Conservation (phyloP, 2,888 invertebrate species). For the Tenthredo mesomela region DNA sequence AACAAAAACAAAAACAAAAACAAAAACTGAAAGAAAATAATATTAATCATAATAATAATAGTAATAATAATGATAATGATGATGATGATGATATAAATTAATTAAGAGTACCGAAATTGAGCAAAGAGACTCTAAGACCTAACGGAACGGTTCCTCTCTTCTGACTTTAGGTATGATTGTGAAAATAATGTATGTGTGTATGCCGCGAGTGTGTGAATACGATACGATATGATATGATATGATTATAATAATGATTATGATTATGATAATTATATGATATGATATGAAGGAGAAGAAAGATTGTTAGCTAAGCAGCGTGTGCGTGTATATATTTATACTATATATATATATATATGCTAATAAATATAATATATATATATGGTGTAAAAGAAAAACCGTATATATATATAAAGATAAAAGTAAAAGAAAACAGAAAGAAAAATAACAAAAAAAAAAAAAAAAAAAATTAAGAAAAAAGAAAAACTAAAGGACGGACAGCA, state of each 20-base stretch:
- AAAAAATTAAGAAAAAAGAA: slow-evolving; percentile 13
- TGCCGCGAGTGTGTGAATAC: slow-evolving; percentile 63
- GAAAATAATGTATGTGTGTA: slow-evolving; percentile 63
- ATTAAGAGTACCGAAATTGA: slow-evolving; percentile 67
- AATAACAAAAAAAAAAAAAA: slow-evolving; percentile 53
- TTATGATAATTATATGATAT: neutral
- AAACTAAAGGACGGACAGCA: slow-evolving; percentile 65
- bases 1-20: slow-evolving; percentile 6
- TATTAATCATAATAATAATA: neutral
- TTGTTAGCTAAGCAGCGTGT: slow-evolving; percentile 74
- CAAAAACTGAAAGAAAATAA: neutral
- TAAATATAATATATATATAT: slow-evolving; percentile 66
- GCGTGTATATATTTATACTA: slow-evolving; percentile 76
- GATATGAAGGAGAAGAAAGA: slow-evolving; percentile 62
- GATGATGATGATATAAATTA: slow-evolving; percentile 15
- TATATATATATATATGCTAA: slow-evolving; percentile 73
- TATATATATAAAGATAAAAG: slow-evolving; percentile 4
- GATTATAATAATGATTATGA: too few species aligned
- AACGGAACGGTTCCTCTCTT: slow-evolving; percentile 67
- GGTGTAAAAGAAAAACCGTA: slow-evolving; percentile 13
- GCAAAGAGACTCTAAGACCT: slow-evolving; percentile 64
- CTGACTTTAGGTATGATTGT: slow-evolving; percentile 68
- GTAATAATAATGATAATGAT: neutral
- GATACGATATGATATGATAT: slow-evolving; percentile 58
- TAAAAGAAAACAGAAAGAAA: slow-evolving; percentile 39